Evolutionary conservation across 1,140 invertebrate genomes (phyloP).

Genomic region (Homarus americanus): DNA sequence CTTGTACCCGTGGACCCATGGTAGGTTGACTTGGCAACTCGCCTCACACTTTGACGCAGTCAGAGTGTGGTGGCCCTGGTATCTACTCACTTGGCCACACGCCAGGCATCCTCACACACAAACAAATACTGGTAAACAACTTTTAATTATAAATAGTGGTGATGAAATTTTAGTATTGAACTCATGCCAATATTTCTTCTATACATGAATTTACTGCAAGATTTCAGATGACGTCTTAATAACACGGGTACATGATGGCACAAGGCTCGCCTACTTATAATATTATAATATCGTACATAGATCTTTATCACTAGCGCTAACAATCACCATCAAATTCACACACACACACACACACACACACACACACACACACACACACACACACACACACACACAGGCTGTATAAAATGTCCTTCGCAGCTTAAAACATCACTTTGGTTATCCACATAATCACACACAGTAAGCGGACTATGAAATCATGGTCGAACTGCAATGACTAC

Average conservation of each 20-base stretch:
- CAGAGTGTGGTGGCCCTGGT: too few species aligned
- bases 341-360: constrained; percentile 1
- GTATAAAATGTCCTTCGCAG: background rate
- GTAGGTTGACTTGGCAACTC: too few species aligned
- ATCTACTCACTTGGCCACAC: too few species aligned
- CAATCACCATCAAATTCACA: too few species aligned
- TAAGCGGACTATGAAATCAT: background rate
- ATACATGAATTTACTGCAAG: background rate
- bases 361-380: constrained; percentile 6
- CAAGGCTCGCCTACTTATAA: background rate
- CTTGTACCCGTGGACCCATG: too few species aligned
- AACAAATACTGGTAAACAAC: too few species aligned
- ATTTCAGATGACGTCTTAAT: background rate
- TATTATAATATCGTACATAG: background rate
- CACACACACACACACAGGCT: background rate
- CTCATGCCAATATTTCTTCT: background rate
- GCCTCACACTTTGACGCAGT: too few species aligned
- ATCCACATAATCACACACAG: background rate
- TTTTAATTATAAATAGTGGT: background rate
- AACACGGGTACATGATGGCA: background rate
- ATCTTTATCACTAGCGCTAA: background rate
- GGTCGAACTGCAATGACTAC: background rate
- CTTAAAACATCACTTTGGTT: background rate
- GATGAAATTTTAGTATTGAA: background rate
- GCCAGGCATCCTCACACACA: too few species aligned